phyloP scores from a whole-genome alignment of 2,888 invertebrate species.

The Coenonympha glycerion region DNA sequence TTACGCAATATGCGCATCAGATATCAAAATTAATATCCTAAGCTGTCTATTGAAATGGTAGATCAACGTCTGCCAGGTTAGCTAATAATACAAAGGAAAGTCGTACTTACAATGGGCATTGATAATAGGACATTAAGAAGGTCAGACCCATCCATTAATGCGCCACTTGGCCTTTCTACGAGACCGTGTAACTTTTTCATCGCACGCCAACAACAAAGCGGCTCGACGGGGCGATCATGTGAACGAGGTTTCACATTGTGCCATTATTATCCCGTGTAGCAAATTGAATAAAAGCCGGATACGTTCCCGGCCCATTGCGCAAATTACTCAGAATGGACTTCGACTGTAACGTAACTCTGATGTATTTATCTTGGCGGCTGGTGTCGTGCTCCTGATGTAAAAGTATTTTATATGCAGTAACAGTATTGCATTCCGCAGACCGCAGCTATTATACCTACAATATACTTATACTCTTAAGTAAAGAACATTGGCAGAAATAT shows the following conservation, averaged over 20 bases:
- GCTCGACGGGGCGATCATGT: slow-evolving; percentile 31
- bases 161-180: slow-evolving; percentile 17
- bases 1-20: too few species aligned
- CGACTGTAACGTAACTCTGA: slow-evolving; percentile 32
- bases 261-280: slow-evolving; percentile 35
- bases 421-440: neutral
- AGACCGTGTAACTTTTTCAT: slow-evolving; percentile 25
- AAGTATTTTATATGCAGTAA: neutral
- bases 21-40: too few species aligned
- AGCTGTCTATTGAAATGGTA: too few species aligned
- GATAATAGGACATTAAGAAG: slow-evolving; percentile 19
- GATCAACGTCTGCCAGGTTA: too few species aligned
- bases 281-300: slow-evolving; percentile 51
- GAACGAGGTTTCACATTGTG: slow-evolving; percentile 33
- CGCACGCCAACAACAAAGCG: slow-evolving; percentile 26
- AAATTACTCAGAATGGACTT: slow-evolving; percentile 53
- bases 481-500: too few species aligned
- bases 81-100: neutral
- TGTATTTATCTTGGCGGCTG: slow-evolving; percentile 13
- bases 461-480: too few species aligned
- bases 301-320: slow-evolving; percentile 33
- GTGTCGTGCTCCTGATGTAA: neutral
- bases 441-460: neutral
- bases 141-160: slow-evolving; percentile 23
- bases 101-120: slow-evolving; percentile 3